Conservation (phyloP, 1,140 invertebrate species). For the Drosophila ercepeae region DNA sequence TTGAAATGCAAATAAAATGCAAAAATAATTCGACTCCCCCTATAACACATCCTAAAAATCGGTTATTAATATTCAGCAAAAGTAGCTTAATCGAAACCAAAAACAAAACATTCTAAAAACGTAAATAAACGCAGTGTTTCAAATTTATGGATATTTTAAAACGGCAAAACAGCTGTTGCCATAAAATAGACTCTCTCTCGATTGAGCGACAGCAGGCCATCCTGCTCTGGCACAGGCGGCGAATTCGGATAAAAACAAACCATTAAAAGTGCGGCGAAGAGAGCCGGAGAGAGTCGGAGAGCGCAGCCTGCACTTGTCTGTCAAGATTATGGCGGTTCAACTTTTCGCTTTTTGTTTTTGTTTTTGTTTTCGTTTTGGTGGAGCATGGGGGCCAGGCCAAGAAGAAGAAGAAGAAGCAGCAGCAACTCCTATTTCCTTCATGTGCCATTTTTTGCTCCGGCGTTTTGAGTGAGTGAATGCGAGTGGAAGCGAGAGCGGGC, state of each 20-base stretch:
- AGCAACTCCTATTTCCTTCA: conserved; percentile 81
- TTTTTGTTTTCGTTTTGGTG: conserved; percentile 6
- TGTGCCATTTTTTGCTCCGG: conserved; percentile 58
- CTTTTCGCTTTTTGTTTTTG: conserved; percentile 25
- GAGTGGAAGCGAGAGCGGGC: conserved; percentile 5
- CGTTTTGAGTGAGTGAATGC: conserved; percentile 58
- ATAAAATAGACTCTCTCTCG: conserved; percentile 53
- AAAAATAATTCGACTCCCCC: background rate
- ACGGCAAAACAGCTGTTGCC: conserved; percentile 51
- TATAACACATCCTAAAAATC: background rate
- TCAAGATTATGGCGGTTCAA: conserved; percentile 79
- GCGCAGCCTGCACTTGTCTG: conserved; percentile 68
- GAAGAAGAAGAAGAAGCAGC: conserved; percentile 54
- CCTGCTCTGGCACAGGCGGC: conserved; percentile 42
- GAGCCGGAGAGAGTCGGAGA: conserved; percentile 18
- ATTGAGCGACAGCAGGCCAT: conserved; percentile 5
- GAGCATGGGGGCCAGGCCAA: conserved; percentile 16
- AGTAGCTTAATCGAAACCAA: background rate
- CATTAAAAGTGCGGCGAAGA: conserved; percentile 62
- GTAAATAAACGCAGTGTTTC: background rate
- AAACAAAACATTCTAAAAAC: background rate
- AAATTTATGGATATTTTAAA: background rate
- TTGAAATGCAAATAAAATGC: too few species aligned
- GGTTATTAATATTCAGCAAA: background rate
- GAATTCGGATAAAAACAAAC: conserved; percentile 77